Evolutionary conservation across 2,888 invertebrate species (phyloP).

Genomic region (Cephus runcator): DNA sequence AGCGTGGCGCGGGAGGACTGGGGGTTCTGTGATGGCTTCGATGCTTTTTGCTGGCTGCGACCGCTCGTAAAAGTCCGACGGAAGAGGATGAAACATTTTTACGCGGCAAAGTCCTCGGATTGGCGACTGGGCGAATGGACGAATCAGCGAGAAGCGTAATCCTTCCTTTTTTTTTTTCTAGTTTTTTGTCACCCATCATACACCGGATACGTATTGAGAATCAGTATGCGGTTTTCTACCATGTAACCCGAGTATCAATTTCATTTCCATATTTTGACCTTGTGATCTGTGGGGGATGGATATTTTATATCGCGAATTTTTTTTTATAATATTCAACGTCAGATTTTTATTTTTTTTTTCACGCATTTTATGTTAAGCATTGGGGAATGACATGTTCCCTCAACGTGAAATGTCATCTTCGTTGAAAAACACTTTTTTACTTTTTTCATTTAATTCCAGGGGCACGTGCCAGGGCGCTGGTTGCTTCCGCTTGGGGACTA

Average conservation of each 20-base stretch:
- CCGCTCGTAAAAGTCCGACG: constrained; percentile 16
- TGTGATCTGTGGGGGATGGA: neutral
- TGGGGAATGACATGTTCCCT: neutral
- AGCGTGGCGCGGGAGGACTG: neutral
- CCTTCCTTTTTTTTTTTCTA: constrained; percentile 15
- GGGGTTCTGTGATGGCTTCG: neutral
- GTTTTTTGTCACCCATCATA: neutral
- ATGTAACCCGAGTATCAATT: neutral
- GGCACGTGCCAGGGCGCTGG: constrained; percentile 84
- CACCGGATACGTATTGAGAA: neutral
- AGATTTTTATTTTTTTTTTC: neutral
- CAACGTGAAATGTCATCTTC: neutral
- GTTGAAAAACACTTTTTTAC: neutral
- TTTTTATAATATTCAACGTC: neutral
- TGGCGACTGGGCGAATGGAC: neutral
- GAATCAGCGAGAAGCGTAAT: constrained; percentile 7
- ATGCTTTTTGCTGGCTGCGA: neutral
- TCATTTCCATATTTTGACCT: neutral
- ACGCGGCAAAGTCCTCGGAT: constrained; percentile 15
- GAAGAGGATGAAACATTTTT: constrained; percentile 23
- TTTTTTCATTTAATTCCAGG: constrained; percentile 69
- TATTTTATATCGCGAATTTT: neutral
- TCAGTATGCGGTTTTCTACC: neutral
- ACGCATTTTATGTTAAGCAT: neutral
- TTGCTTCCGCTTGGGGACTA: constrained; percentile 84